These are phyloP conservation scores for Hyperoodon ampullatus DNA, from an alignment of 2,113 vertebrate genomes.

Conservation along the genomic window DNA sequence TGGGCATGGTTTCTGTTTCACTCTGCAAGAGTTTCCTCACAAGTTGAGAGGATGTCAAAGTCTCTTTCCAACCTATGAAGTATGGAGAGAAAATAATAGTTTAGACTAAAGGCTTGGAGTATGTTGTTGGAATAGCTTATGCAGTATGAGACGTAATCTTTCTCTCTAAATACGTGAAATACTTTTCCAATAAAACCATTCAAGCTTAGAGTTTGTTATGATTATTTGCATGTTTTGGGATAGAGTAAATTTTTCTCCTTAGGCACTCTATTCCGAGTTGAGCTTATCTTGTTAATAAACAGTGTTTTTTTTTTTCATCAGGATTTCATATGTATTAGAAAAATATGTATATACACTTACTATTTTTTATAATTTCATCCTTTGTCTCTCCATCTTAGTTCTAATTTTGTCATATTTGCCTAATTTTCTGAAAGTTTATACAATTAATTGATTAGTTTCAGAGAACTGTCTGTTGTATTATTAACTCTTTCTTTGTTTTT, in stretches of 20 bases:
- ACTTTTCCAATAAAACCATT: constrained; percentile 30
- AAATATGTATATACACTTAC: not conserved
- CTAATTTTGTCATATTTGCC: not conserved
- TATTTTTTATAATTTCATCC: not conserved
- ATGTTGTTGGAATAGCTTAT: not conserved
- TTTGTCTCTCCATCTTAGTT: not conserved
- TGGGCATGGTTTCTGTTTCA: not conserved
- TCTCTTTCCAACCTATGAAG: not conserved
- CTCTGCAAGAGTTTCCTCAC: not conserved
- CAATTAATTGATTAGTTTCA: not conserved
- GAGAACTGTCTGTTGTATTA: not conserved
- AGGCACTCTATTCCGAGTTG: not conserved
- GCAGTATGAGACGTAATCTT: constrained; percentile 19
- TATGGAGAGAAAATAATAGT: not conserved
- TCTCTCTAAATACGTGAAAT: constrained; percentile 34
- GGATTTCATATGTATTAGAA: not conserved
- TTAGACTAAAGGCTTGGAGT: not conserved
- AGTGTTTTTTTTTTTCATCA: not conserved
- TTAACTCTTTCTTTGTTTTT: not conserved
- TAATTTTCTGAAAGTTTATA: not conserved
- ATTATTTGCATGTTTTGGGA: constrained; percentile 14
- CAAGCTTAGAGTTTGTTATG: not conserved
- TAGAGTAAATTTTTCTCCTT: not conserved
- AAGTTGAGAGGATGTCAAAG: not conserved
- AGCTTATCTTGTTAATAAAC: not conserved